Base-by-base conservation (phyloP, 2,113 vertebrate genomes). In the Oncorhynchus masou region DNA sequence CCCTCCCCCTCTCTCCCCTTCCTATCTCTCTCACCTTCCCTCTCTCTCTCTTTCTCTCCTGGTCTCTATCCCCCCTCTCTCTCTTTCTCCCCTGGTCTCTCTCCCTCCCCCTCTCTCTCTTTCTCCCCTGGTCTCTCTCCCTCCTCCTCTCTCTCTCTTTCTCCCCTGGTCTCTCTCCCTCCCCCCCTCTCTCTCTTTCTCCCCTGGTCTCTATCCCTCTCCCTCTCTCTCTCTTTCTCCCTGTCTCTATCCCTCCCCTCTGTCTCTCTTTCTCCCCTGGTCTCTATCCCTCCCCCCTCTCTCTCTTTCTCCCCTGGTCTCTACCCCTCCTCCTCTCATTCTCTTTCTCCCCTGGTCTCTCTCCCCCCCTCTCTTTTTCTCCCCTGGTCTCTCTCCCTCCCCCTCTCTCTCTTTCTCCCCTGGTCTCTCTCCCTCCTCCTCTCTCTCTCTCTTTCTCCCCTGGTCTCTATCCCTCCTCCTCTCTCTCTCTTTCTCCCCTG, bases 31-130 rank as follows among this genome's bases (percentile, higher is more conserved):
- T 3, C 27, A 3, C 27, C 27, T n/a, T n/a, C 16, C 22, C 54
- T 29, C 71, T 59, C 51, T 73, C 72, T 31, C 3, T 29, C 27
- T 27, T 27, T 27, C 2, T 27, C 27, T 3, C 27, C 27, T 27
- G 2, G 27, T 27, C 27, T 27, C 27, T 27, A 3, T 4, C 5
- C 27, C 24, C 9, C 1, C 8, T 51, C n/a, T 57, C 29, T 39
- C 45, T 1, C 65, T 5, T 3, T 34, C 66, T 7, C 25, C 27
- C 27, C 27, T 27, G 27, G 27, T 68, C 66, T 76, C n/a, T 77
- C 51, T 60, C 59, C 29, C 76, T 84, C 45, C 69, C 67, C 29
- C 70, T 57, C 70, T 27, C 11, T 27, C 4, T 25, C 25, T 9
- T 7, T 34, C 6, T 34, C 6, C 3, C 27, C 29, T 29, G 0